Evolutionary conservation across 2,888 invertebrate genomes (phyloP).

Genomic region (Eupeodes luniger): DNA sequence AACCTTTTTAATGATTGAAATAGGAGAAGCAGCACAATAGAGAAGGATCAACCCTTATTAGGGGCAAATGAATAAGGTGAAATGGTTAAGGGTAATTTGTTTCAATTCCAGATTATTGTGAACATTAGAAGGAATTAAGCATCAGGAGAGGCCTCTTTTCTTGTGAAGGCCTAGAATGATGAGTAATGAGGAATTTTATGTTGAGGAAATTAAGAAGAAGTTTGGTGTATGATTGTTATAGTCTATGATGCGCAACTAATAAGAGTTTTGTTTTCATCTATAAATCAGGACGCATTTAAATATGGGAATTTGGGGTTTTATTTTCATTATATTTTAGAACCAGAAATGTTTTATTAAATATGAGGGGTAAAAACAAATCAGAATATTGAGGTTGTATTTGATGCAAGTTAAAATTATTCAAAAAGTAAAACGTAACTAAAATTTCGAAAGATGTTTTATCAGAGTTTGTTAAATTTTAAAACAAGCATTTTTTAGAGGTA

Average conservation of each 20-base stretch:
- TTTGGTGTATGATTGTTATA: background rate
- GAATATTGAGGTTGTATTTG: no score
- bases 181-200: background rate
- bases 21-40: background rate
- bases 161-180: background rate
- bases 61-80: constrained; percentile 12
- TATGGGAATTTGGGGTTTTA: no score
- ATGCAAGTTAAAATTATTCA: no score
- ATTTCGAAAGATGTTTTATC: no score
- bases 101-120: constrained; percentile 15
- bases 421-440: no score
- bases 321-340: no score
- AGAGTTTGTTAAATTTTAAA: no score
- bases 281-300: no score
- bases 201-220: background rate
- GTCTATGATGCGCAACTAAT: background rate
- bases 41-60: constrained; percentile 17
- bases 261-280: background rate
- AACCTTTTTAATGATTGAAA: constrained; percentile 8
- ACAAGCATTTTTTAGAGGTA: no score
- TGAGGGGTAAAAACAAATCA: no score
- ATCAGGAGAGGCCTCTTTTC: background rate
- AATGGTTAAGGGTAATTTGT: constrained; percentile 30
- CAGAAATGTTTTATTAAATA: no score
- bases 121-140: background rate